Evolutionary conservation across 2,113 vertebrate genomes (phyloP), one percentile per base, ranked within the genome.

Genomic region (Pao palembangensis): DNA sequence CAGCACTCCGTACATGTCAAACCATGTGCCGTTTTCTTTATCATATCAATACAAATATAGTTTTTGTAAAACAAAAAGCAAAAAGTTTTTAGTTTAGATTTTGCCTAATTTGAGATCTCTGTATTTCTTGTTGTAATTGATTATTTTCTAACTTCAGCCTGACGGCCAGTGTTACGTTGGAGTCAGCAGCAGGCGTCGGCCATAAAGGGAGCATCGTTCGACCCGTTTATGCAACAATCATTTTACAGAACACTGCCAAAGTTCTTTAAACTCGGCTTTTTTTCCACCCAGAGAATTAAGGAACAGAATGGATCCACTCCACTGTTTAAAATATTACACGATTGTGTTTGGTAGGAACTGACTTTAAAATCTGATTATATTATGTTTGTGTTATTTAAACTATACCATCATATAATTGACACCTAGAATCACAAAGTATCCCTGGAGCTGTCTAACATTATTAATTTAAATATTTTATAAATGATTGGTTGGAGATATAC

Each of bases 1-100:
- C 44, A 61, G 52, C 73, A 83, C 71, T 49, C 63, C 76, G 78
- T 73, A 81, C 55, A 61, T 64, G 59, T 80, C 6, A 72, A 74
- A 75, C 70, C 5, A 69, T 50, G 57, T 61, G 49, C 50, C 53
- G 53, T 69, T 66, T 75, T 17, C 18, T 41, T 44, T 58, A 38
- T 42, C 2, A 71, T 51, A 67, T 54, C 52, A 34, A 44, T 50
- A 19, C 64, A 43, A 62, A 75, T 70, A 54, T 76, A 41, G 67
- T 54, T 21, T 20, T 16, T 19, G 48, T 23, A 18, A 61, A 21
- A 6, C 48, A 67, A 17, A 44, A 4, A 44, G n/a, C n/a, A n/a
- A 13, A 52, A 21, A 41, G 18, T n/a, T 54, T 71, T 75, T 20
- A 48, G 19, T 65, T 52, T 56, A 51, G 47, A 17, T 55, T 66